These are phyloP conservation scores for Tangara arthus DNA, from an alignment of 2,797 vertebrate genomes.

Conservation along the genomic window DNA sequence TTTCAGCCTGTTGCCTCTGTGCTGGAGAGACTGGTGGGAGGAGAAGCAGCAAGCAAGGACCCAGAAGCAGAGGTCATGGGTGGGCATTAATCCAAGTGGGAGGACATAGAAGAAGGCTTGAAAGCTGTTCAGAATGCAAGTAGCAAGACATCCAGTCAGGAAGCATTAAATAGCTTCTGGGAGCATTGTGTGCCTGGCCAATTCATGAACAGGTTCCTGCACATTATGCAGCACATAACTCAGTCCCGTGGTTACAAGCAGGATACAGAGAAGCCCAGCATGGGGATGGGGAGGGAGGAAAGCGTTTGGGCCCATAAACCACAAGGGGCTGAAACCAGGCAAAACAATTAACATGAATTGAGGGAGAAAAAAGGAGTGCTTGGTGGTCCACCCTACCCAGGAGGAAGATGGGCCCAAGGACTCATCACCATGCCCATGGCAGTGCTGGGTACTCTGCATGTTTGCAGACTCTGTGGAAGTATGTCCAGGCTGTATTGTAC, in stretches of 20 bases:
- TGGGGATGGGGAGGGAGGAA: background rate
- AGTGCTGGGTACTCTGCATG: fast-evolving
- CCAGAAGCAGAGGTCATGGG: background rate
- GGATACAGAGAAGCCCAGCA: background rate
- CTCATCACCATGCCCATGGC: fast-evolving
- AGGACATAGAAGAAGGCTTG: background rate
- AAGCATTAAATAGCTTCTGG: background rate
- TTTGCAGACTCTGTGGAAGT: background rate
- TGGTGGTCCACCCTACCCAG: background rate
- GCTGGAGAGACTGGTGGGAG: background rate
- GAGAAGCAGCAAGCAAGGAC: background rate
- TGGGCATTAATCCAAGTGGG: background rate
- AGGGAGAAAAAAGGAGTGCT: background rate
- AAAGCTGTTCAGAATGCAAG: background rate
- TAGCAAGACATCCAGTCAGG: background rate
- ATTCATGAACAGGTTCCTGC: background rate
- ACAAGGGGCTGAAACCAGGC: background rate
- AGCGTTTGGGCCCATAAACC: background rate
- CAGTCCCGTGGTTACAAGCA: background rate
- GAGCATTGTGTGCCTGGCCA: background rate
- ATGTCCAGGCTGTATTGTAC: background rate
- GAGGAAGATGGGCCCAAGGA: background rate
- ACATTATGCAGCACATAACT: background rate
- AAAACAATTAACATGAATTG: background rate
- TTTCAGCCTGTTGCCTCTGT: background rate